Percentiles rank a stretch among this genome's conserved stretches.
phyloP scores from a whole-genome alignment of 2,888 invertebrate species.

The Agrotis segetum region DNA sequence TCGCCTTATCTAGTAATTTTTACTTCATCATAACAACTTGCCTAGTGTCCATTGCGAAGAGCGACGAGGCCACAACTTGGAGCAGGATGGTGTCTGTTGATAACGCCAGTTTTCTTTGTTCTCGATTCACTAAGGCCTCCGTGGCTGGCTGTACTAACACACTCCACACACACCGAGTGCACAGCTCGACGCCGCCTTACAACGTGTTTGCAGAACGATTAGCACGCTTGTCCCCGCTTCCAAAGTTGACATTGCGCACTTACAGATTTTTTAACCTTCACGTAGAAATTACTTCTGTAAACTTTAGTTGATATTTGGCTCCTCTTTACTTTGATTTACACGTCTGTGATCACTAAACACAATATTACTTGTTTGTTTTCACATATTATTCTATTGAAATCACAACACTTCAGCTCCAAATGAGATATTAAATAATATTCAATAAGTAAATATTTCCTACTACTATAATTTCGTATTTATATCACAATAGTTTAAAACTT shows the following conservation, averaged over 20 bases:
- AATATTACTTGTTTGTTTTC: conserved; percentile 60
- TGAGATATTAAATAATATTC: conserved; percentile 2
- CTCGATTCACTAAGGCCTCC: conserved; percentile 76
- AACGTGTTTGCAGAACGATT: conserved; percentile 87
- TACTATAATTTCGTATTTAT: conserved; percentile 23
- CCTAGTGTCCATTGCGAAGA: conserved; percentile 85
- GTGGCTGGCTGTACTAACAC: conserved; percentile 83
- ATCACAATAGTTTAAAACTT: conserved; percentile 24
- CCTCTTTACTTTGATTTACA: conserved; percentile 72
- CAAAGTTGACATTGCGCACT: conserved; percentile 89
- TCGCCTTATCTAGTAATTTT: conserved; percentile 35
- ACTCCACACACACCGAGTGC: conserved; percentile 78
- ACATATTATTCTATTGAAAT: conserved; percentile 48
- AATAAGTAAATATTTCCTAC: conserved; percentile 25
- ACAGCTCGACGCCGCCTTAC: conserved; percentile 80
- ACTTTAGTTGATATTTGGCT: conserved; percentile 74
- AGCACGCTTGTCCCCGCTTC: conserved; percentile 84
- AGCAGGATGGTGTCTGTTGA: conserved; percentile 69
- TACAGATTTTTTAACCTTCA: conserved; percentile 86
- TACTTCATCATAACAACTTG: conserved; percentile 48
- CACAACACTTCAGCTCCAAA: conserved; percentile 53
- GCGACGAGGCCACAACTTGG: conserved; percentile 65
- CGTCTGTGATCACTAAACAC: conserved; percentile 67
- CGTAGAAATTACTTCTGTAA: conserved; percentile 81
- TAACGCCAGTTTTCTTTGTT: conserved; percentile 77